Percentiles rank a stretch among this genome's conserved stretches.
Conservation (phyloP, 2,113 vertebrate species). For the Prolemur simus region DNA sequence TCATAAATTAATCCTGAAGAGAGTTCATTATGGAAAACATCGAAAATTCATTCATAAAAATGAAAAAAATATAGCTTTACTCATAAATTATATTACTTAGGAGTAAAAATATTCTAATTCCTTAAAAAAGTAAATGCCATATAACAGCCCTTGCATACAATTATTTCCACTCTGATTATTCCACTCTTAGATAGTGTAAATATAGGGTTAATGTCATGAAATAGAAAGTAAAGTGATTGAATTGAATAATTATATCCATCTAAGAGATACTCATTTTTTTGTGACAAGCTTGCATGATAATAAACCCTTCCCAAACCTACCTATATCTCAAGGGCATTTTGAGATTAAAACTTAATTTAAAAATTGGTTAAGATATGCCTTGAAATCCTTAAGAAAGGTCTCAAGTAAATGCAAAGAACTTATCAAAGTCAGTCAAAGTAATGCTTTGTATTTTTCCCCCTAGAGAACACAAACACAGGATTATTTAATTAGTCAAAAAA, state of each 20-base stretch:
- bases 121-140: not conserved
- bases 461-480: slow-evolving; percentile 12
- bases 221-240: slow-evolving; percentile 21
- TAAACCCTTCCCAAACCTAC: not conserved
- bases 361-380: slow-evolving; percentile 47
- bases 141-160: not conserved
- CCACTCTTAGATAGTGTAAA: not conserved
- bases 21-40: not conserved
- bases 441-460: not conserved
- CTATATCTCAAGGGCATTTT: slow-evolving; percentile 12
- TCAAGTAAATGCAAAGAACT: slow-evolving; percentile 43
- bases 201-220: not conserved
- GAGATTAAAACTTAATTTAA: slow-evolving; percentile 61
- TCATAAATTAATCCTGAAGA: not conserved
- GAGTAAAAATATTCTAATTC: not conserved
- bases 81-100: not conserved
- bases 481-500: not conserved
- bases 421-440: slow-evolving; percentile 16
- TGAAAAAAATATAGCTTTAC: not conserved
- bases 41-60: not conserved
- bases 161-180: not conserved
- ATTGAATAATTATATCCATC: not conserved
- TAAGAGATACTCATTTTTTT: not conserved
- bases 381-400: slow-evolving; percentile 1
- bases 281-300: slow-evolving; percentile 17